Evolutionary conservation across 2,113 vertebrate genomes (phyloP).

Genomic region (Meles meles): DNA sequence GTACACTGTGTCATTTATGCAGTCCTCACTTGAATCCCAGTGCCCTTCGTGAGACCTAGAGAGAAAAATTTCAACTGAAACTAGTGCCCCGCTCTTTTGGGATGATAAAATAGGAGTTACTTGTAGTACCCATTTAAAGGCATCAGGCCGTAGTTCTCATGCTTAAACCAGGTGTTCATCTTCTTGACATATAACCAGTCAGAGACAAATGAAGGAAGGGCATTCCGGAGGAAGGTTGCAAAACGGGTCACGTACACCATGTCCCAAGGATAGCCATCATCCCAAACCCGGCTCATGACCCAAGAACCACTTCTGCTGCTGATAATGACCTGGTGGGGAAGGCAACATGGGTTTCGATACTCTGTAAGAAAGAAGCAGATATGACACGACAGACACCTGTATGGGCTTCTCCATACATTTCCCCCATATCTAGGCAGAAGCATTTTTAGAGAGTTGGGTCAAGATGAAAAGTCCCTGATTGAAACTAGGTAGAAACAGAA

Average conservation of each 20-base stretch:
- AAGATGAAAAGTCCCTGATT: not conserved
- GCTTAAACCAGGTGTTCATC: slow-evolving; percentile 85
- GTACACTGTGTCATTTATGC: not conserved
- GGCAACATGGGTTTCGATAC: not conserved
- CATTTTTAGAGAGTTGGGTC: not conserved
- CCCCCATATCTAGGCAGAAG: not conserved
- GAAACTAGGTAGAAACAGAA: not conserved
- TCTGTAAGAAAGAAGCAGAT: not conserved
- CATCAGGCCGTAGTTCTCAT: slow-evolving; percentile 86
- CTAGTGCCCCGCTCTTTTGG: fast-evolving
- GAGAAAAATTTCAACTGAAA: not conserved
- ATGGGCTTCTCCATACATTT: not conserved
- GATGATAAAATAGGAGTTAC: not conserved
- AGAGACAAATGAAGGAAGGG: slow-evolving; percentile 79
- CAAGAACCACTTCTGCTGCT: slow-evolving; percentile 89
- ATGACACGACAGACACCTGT: not conserved
- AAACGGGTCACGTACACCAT: slow-evolving; percentile 79
- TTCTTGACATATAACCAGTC: slow-evolving; percentile 82
- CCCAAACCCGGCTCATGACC: slow-evolving; percentile 85
- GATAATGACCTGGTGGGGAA: slow-evolving; percentile 84
- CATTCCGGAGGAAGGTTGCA: slow-evolving; percentile 65
- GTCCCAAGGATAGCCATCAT: slow-evolving; percentile 86
- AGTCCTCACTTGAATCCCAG: not conserved
- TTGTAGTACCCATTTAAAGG: slow-evolving; percentile 83
- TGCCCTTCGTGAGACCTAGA: not conserved